phyloP scores from a whole-genome alignment of 2,113 vertebrate species.

The Aptenodytes patagonicus region DNA sequence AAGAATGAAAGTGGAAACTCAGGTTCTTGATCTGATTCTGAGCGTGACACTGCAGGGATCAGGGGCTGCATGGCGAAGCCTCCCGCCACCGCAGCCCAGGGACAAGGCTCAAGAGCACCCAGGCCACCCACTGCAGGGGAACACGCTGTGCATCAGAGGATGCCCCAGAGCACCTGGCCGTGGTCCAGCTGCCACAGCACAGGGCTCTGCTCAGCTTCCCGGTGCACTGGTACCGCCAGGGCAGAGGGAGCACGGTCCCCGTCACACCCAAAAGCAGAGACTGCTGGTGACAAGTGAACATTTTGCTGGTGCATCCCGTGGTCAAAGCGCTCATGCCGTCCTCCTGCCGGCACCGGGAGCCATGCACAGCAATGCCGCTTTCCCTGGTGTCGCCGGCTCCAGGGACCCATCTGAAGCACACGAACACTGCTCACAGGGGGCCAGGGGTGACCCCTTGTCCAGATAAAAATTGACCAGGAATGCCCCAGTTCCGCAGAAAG shows the following conservation, averaged over 20 bases:
- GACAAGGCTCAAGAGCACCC: not conserved
- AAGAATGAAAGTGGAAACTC: not conserved
- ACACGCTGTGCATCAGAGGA: too few relatives aligned
- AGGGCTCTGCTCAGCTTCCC: not conserved
- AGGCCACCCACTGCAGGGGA: accelerated
- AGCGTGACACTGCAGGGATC: accelerated
- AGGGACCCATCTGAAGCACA: not conserved
- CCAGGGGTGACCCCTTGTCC: not conserved
- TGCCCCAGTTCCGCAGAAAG: not conserved
- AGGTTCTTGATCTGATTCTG: not conserved
- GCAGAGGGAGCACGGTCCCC: not conserved
- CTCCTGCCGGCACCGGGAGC: not conserved
- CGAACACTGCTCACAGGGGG: accelerated
- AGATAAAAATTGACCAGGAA: not conserved
- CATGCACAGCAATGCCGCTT: accelerated
- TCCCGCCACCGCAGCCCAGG: not conserved
- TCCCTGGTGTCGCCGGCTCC: accelerated
- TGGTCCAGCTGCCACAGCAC: accelerated
- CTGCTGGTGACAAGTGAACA: not conserved
- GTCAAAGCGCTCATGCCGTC: accelerated
- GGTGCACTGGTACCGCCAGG: accelerated
- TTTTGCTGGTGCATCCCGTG: not conserved
- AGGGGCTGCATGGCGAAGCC: not conserved
- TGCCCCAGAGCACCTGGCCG: accelerated
- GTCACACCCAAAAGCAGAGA: accelerated